Conservation (phyloP, 2,888 invertebrate species). For the Apodemia mormo region DNA sequence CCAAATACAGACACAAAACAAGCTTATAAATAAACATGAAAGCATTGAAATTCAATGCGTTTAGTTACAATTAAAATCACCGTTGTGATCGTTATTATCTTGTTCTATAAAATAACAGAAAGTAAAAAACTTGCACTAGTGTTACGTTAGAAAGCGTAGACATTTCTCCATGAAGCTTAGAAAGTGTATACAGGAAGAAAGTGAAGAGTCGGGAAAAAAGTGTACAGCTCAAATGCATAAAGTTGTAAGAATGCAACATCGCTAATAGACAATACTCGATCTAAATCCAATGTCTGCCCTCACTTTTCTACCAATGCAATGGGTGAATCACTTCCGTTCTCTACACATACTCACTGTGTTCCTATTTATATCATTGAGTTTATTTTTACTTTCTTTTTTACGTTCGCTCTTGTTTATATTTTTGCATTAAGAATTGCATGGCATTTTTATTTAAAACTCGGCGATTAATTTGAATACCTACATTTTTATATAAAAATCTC, state of each 20-base stretch:
- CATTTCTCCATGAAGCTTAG: conserved; percentile 79
- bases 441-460: neutral
- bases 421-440: neutral
- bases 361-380: conserved; percentile 69
- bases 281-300: conserved; percentile 54
- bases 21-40: neutral
- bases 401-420: conserved; percentile 72
- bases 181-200: conserved; percentile 78
- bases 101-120: conserved; percentile 56
- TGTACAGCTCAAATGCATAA: conserved; percentile 61
- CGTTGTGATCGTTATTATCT: neutral
- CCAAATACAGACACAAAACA: neutral
- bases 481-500: no score
- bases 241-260: conserved; percentile 53
- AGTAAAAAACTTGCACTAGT: conserved; percentile 78
- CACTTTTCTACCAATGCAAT: conserved; percentile 66
- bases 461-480: no score
- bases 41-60: neutral
- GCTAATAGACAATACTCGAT: conserved; percentile 56
- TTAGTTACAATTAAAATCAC: neutral
- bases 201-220: conserved; percentile 77
- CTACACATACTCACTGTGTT: conserved; percentile 67
- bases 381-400: conserved; percentile 80
- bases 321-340: conserved; percentile 60
- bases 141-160: conserved; percentile 77